These are phyloP conservation scores for Lepidurus packardi DNA, from an alignment of 1,140 invertebrate species.

Conservation along the genomic window DNA sequence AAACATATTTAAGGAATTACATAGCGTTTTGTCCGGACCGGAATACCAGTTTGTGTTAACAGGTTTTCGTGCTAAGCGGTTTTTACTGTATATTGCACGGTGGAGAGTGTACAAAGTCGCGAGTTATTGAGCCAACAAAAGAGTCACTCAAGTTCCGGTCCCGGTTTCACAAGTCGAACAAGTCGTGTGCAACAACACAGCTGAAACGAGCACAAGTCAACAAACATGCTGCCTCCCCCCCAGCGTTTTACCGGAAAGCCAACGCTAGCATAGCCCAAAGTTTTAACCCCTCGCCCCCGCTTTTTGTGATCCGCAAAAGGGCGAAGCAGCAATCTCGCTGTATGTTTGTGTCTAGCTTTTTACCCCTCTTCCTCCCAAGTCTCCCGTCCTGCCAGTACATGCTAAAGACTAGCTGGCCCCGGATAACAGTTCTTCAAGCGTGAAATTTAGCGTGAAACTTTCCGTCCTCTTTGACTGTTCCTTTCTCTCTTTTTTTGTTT, in stretches of 20 bases:
- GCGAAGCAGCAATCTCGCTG: background rate
- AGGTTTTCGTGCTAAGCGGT: no score
- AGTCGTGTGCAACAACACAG: background rate
- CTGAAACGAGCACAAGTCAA: background rate
- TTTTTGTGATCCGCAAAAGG: background rate
- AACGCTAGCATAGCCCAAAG: background rate
- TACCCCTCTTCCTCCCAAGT: background rate
- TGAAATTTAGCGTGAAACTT: background rate
- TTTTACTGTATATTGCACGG: background rate
- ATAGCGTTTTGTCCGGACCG: no score
- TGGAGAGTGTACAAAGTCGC: background rate
- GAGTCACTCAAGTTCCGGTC: constrained; percentile 8
- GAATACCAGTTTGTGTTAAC: no score
- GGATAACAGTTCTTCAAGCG: background rate
- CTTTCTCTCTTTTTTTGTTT: background rate
- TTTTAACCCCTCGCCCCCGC: constrained; percentile 14
- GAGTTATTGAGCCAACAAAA: constrained; percentile 8
- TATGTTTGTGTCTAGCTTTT: background rate
- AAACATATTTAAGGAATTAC: no score
- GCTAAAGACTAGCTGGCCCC: background rate
- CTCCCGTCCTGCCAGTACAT: background rate
- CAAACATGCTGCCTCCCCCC: background rate
- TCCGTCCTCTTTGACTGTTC: background rate
- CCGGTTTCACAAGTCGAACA: background rate
- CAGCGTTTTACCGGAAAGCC: background rate